Conservation (phyloP, 2,888 invertebrate genomes). For the Tholera decimalis region DNA sequence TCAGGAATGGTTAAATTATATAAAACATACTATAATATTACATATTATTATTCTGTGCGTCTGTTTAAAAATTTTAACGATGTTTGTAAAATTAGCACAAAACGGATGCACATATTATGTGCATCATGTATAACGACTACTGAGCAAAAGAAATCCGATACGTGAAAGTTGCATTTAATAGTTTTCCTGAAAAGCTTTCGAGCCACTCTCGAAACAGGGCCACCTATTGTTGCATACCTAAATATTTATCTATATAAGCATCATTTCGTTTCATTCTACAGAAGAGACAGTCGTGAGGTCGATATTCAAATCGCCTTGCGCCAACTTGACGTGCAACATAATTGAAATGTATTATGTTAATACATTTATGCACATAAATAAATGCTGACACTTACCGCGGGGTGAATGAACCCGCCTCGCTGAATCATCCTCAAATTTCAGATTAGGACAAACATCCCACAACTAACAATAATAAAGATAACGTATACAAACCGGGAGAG, state of each 20-base stretch:
- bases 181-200: slow-evolving; percentile 36
- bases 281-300: slow-evolving; percentile 78
- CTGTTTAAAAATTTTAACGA: not conserved
- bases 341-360: slow-evolving; percentile 87
- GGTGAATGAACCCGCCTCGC: slow-evolving; percentile 70
- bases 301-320: slow-evolving; percentile 84
- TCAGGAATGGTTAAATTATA: not conserved
- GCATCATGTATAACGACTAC: slow-evolving; percentile 10
- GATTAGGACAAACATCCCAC: slow-evolving; percentile 73
- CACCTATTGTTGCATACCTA: slow-evolving; percentile 31
- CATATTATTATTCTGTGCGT: not conserved
- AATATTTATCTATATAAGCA: slow-evolving; percentile 51
- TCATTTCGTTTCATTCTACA: slow-evolving; percentile 55
- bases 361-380: slow-evolving; percentile 74
- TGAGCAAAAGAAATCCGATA: slow-evolving; percentile 37
- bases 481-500: slow-evolving; percentile 19
- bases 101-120: slow-evolving; percentile 6
- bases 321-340: slow-evolving; percentile 81
- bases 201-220: slow-evolving; percentile 51
- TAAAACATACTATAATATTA: not conserved
- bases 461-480: slow-evolving; percentile 23
- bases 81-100: slow-evolving; percentile 9
- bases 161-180: slow-evolving; percentile 47
- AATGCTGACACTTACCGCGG: slow-evolving; percentile 63
- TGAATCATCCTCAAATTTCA: slow-evolving; percentile 74